Base-by-base conservation (phyloP, 2,888 invertebrate species). In the Drosophila siamana region DNA sequence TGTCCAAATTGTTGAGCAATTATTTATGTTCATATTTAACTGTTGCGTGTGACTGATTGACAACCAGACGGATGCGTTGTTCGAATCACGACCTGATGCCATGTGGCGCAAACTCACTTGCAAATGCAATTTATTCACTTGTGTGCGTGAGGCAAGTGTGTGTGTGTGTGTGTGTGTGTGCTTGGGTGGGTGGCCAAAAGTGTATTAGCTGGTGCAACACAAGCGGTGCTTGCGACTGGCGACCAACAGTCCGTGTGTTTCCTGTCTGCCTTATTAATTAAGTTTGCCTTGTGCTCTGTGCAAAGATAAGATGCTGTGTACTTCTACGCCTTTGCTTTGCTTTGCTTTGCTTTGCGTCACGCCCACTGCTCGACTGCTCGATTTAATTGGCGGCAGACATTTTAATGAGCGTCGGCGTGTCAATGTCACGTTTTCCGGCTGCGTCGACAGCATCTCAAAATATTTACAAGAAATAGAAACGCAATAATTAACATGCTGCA, bases 341-440 rank as follows among this genome's bases (percentile, higher is more conserved):
- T 26, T 36, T 33, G 22, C 57, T 40, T 47, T 48, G 46, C 16
- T 26, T 36, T 33, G 22, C 43, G 40, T 26, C 48, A 60, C 59
- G 24, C 65, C 67, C 59, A 54, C 47, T 57, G 28, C 33, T 30
- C 51, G 19, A 19, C 19, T 19, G 19, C 19, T 30, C 51, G 48
- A 66, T 69, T 54, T 69, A 83, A 83, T 84, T 78, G 74, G 52
- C 71, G 72, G 63, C 79, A 81, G 78, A 85, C 85, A 83, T 85
- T 79, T 83, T 86, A 87, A 87, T 83, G 82, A 87, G 77, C 82
- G 55, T n/a, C 74, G 55, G 33, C 65, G 67, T 77, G 74, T 65
- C 67, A 79, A 65, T 63, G 68, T 67, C 82, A 79, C 80, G 74
- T 70, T 69, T 61, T 69, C 77, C 77, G 78, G 76, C 24, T 57